Evolutionary conservation across 2,888 invertebrate species (phyloP).

Genomic region (Morinoia aosen): DNA sequence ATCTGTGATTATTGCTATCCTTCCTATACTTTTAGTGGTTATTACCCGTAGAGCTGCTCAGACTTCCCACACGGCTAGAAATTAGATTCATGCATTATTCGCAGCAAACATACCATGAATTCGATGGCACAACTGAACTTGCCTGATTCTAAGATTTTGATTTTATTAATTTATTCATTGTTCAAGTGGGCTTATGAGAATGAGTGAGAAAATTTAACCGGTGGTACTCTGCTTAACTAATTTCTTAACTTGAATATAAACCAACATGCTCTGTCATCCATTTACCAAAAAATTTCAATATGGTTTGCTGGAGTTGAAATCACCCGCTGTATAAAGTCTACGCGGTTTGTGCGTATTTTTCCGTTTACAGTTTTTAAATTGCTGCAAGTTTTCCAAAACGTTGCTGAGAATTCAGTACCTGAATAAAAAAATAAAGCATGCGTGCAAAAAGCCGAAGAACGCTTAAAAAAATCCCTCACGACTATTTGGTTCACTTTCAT

Average conservation of each 20-base stretch:
- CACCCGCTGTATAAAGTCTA: neutral
- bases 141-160: neutral
- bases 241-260: neutral
- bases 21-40: neutral
- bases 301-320: neutral
- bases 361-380: neutral
- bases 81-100: neutral
- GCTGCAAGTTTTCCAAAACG: neutral
- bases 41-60: neutral
- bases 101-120: neutral
- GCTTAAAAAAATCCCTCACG: no score
- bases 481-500: no score
- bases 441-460: neutral
- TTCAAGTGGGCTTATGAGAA: no score
- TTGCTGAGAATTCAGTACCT: neutral
- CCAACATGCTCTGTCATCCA: neutral
- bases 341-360: neutral
- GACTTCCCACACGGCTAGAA: neutral
- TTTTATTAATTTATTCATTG: no score
- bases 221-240: neutral
- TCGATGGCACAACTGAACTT: neutral
- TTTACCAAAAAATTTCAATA: neutral
- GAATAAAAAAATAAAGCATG: neutral
- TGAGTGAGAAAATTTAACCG: neutral
- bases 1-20: neutral